Base-by-base conservation (phyloP, 1,140 invertebrate species). In the Drosophila punjabiensis region DNA sequence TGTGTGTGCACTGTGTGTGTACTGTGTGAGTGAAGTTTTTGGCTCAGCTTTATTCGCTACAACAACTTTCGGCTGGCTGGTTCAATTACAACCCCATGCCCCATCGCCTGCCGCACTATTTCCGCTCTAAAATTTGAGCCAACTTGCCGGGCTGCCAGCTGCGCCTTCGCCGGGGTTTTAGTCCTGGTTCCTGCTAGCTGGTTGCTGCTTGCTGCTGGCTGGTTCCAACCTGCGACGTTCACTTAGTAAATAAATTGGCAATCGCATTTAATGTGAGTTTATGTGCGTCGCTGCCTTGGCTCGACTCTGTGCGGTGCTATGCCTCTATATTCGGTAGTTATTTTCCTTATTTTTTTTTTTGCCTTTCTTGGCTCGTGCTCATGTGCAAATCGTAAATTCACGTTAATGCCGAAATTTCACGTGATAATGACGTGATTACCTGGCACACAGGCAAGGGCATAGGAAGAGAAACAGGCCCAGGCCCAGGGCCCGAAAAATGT, bases 351-450 rank as follows among this genome's bases (percentile, higher is more conserved):
- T 18, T 32, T 50, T 56, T 52, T 41, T 69, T 53, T 62, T 59
- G 55, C 33, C 64, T 56, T 76, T 47, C 68, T 69, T 55, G 76
- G 62, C 77, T 77, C 61, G 82, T 86, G 86, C 82, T 90, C 86
- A 86, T 90, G 86, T 90, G 87, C 88, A 87, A 90, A 90, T 87
- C 87, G 87, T 90, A 90, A 90, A 90, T 90, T 90, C 76, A 87
- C 84, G 79, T 88, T 91, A 91, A 91, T 91, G 88, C 88, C 79
- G 78, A 89, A 92, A 92, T 88, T 92, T 91, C 88, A 91, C 88
- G 88, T 91, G 88, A 91, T 91, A 91, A 91, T 91, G 89, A 91
- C 89, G 88, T 91, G 89, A 91, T 91, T 91, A 91, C 89, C 84
- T 77, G 79, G 66, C 79, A 64, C 82, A 90, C 76, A 61, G 33